Evolutionary conservation across 92 coral and sea anemone species (phyloP).

Genomic region (Palythoa grandis): DNA sequence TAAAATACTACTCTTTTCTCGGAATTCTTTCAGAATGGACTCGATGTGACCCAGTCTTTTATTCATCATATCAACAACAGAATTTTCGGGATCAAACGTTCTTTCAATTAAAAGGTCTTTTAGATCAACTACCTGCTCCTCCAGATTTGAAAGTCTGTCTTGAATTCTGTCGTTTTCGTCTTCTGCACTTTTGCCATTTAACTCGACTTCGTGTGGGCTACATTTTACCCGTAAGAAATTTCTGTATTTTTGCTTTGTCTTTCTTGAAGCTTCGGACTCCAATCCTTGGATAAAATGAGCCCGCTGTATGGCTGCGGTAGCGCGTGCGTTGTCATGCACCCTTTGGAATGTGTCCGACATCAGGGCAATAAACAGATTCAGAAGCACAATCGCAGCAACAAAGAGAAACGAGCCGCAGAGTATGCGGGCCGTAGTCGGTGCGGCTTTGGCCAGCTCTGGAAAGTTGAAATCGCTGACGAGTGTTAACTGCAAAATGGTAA

Average conservation of each 20-base stretch:
- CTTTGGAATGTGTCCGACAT: conserved; percentile 84
- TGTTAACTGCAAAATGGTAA: conserved; percentile 68
- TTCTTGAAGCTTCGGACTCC: conserved; percentile 63
- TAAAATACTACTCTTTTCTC: not conserved
- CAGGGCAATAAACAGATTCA: conserved; percentile 81
- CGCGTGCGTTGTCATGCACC: conserved; percentile 84
- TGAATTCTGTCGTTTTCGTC: conserved; percentile 52
- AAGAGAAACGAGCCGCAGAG: conserved; percentile 76
- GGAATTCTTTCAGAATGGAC: conserved; percentile 26
- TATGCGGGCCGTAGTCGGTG: conserved; percentile 75
- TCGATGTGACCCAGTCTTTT: conserved; percentile 39
- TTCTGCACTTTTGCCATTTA: conserved; percentile 37
- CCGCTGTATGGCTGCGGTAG: conserved; percentile 80
- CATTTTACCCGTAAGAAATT: conserved; percentile 59
- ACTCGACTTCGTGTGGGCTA: conserved; percentile 71
- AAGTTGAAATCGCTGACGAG: conserved; percentile 70
- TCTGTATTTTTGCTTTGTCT: conserved; percentile 53
- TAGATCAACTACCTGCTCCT: conserved; percentile 52
- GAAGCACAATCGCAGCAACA: conserved; percentile 69
- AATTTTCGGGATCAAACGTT: conserved; percentile 22
- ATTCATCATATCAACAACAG: conserved; percentile 44
- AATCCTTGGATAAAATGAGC: conserved; percentile 78
- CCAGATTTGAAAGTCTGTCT: conserved; percentile 36
- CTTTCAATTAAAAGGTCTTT: conserved; percentile 49
- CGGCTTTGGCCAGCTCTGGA: conserved; percentile 51